A percentile compares a stretch with the other conserved stretches of the same genome.
Evolutionary conservation across 1,140 invertebrate genomes (phyloP).

Genomic region (Trichonephila clavipes): DNA sequence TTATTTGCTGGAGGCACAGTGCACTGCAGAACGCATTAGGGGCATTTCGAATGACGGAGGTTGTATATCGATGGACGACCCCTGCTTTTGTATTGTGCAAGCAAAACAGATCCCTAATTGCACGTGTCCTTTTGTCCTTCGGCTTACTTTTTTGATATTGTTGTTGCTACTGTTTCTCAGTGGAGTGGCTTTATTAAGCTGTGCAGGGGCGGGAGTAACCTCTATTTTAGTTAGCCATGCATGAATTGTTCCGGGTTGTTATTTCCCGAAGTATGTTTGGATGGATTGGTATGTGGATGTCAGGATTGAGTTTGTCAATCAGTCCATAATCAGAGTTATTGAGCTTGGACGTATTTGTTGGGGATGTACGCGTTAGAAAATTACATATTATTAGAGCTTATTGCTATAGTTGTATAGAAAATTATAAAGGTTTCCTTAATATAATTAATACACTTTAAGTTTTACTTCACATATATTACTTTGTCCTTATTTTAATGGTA

Average conservation of each 20-base stretch:
- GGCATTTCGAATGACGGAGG: background rate
- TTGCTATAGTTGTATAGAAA: too few relatives aligned
- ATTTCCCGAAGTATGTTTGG: background rate
- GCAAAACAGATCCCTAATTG: constrained; percentile 34
- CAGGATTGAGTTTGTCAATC: background rate
- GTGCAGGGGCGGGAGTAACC: background rate
- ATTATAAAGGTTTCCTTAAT: too few relatives aligned
- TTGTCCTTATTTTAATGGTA: too few relatives aligned
- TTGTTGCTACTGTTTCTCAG: background rate
- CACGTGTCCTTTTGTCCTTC: constrained; percentile 17
- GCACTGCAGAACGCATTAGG: constrained; percentile 8
- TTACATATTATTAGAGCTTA: background rate
- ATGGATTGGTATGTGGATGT: background rate
- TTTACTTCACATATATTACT: too few relatives aligned
- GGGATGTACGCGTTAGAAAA: background rate
- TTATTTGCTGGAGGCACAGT: constrained; percentile 14
- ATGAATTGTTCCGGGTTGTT: background rate
- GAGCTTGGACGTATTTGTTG: background rate
- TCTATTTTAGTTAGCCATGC: constrained; percentile 1
- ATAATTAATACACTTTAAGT: too few relatives aligned
- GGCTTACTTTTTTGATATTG: background rate
- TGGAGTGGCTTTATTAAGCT: constrained; percentile 8
- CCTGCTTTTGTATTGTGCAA: background rate
- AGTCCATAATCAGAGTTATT: background rate
- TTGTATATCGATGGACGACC: background rate